phyloP scores from a whole-genome alignment of 2,797 vertebrate genomes.

The Cyclura pinguis region DNA sequence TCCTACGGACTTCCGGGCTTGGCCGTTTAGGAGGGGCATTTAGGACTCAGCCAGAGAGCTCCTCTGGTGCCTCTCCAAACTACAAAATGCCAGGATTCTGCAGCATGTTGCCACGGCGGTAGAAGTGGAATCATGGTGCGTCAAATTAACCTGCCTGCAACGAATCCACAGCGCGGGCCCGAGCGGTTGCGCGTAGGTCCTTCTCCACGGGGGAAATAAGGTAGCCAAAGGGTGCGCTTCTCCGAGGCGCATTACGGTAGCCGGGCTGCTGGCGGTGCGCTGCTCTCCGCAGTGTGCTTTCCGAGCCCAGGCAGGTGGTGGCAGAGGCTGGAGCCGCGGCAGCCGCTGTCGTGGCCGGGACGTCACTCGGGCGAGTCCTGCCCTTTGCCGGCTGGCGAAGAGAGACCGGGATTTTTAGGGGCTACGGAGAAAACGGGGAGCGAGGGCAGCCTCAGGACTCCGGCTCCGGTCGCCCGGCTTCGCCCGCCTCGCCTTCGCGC shows the following conservation, averaged over 20 bases:
- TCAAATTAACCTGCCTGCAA: too few relatives aligned
- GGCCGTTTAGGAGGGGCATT: too few relatives aligned
- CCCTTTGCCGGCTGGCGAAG: not conserved
- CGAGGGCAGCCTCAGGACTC: not conserved
- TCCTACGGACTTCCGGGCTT: too few relatives aligned
- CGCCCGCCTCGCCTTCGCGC: not conserved
- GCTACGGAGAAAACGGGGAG: not conserved
- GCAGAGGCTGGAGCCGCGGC: not conserved
- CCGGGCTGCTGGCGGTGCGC: not conserved
- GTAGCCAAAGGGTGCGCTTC: not conserved
- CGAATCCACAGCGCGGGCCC: too few relatives aligned
- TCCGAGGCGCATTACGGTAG: not conserved
- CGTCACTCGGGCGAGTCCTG: not conserved
- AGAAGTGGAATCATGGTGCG: too few relatives aligned
- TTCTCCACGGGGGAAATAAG: constrained; percentile 4
- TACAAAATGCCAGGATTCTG: too few relatives aligned
- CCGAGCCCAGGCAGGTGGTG: constrained; percentile 26
- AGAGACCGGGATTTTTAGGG: not conserved
- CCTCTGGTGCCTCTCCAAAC: too few relatives aligned
- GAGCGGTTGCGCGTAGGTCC: too few relatives aligned
- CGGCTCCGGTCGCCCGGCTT: not conserved
- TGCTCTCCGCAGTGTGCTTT: not conserved
- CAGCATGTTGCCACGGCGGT: too few relatives aligned
- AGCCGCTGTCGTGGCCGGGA: not conserved
- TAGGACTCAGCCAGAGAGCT: too few relatives aligned